Evolutionary conservation across 2,113 vertebrate genomes (phyloP), one percentile per base, ranked within the genome.

Genomic region (Vombatus ursinus): DNA sequence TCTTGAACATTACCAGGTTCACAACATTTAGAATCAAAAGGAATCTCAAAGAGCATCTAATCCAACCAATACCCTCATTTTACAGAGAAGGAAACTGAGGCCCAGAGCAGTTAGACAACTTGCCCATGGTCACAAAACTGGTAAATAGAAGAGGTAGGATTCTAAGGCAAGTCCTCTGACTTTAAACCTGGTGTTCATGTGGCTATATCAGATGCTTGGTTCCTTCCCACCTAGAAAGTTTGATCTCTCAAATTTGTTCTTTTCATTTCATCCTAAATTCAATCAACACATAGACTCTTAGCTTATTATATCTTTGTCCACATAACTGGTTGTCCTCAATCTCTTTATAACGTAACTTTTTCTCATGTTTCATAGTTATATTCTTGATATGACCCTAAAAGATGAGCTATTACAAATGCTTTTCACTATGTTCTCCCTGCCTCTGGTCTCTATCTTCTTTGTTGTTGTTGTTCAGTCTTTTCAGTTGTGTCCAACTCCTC

Each of bases 1-100:
- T 96, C 52, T 96, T 93, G 90, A 92, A 93, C 1, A 92, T 61
- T 84, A 84, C 6, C 2, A 84, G n/a, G 5, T 44, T 84, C 19
- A 22, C 7, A 44, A 84, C n/a, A 23, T 84, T 84, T 84, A 84
- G 16, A 84, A 84, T 44, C 6, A 9, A 19, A 44, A 44, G n/a
- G 37, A 84, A 84, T 23, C 61, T 77, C 61, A 77, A 37, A 77
- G 37, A 77, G n/a, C 31, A 77, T n/a, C n/a, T 23, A 84, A 44
- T 84, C 37, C 68, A 44, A 16, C 31, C 31, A 37, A n/a, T 68
- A 0, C 12, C 28, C 9, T 31, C 57, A 61, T 31, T 31, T 61
- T 12, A 31, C 10, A 61, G 10, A 61, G 16, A 61, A 31, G 11
- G 28, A 61, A 68, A 54, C 25, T 9, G 25, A 26, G 53, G 25